These are phyloP conservation scores for Aphelenchoides fujianensis DNA, from an alignment of 1,140 invertebrate genomes.

Conservation along the genomic window DNA sequence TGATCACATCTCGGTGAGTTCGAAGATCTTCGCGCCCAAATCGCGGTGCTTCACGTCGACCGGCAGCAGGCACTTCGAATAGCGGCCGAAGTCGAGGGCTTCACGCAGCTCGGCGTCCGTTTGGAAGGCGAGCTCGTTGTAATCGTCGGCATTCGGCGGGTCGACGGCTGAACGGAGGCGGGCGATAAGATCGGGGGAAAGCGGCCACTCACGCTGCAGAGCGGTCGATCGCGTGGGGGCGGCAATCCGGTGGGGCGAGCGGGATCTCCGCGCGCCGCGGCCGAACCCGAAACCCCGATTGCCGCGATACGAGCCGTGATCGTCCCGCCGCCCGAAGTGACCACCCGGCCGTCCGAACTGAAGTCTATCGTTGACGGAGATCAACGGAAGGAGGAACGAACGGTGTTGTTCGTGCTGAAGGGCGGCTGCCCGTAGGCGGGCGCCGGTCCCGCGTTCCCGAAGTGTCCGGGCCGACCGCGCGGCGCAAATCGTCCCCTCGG, in stretches of 20 bases:
- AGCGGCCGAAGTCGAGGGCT: slow-evolving; percentile 36
- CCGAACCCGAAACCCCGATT: slow-evolving; percentile 26
- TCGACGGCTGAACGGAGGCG: slow-evolving; percentile 39
- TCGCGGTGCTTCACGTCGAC: slow-evolving; percentile 18
- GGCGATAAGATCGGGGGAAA: no score
- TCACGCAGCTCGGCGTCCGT: slow-evolving; percentile 29
- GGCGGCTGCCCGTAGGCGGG: no score
- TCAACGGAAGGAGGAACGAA: no score
- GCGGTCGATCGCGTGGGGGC: background rate
- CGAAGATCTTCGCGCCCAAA: slow-evolving; percentile 9
- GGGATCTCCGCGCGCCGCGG: slow-evolving; percentile 17
- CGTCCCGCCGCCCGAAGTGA: no score
- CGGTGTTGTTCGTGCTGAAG: no score
- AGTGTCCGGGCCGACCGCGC: slow-evolving; percentile 8
- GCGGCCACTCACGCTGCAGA: no score
- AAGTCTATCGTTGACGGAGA: background rate
- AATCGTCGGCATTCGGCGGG: slow-evolving; percentile 32
- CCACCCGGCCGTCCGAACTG: background rate
- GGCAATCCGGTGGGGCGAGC: background rate
- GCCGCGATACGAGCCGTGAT: slow-evolving; percentile 1
- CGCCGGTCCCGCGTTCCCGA: slow-evolving; percentile 2
- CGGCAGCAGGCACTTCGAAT: slow-evolving; percentile 23
- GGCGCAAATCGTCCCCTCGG: slow-evolving; percentile 32
- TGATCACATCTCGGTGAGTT: background rate
- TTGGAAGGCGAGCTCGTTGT: slow-evolving; percentile 39